Evolutionary conservation across 1,140 invertebrate species (phyloP).

Genomic region (Drosophila sulfurigaster): DNA sequence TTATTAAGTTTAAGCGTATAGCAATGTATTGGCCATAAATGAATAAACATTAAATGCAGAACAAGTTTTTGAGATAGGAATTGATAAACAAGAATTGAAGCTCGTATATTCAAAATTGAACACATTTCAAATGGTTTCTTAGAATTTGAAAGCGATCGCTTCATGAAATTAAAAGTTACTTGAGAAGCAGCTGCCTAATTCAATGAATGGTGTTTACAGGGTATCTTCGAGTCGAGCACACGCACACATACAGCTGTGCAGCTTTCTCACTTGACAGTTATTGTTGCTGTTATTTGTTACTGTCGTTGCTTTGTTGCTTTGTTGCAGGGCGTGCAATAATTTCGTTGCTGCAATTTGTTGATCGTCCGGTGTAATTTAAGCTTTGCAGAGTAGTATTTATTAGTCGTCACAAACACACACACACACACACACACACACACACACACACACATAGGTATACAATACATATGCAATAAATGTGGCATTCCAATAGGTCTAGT

Average conservation of each 20-base stretch:
- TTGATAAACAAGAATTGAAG: too few relatives aligned
- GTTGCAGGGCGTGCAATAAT: constrained; percentile 42
- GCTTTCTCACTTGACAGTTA: constrained; percentile 8
- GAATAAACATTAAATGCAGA: too few relatives aligned
- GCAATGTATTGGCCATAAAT: too few relatives aligned
- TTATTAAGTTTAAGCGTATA: too few relatives aligned
- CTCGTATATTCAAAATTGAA: too few relatives aligned
- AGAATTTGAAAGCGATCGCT: too few relatives aligned
- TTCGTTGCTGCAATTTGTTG: constrained; percentile 38
- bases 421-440: constrained; percentile 7
- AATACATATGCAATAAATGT: neutral
- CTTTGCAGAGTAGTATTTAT: constrained; percentile 11
- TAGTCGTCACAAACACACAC: neutral
- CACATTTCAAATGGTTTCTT: too few relatives aligned
- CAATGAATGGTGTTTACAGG: too few relatives aligned
- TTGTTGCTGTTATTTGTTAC: constrained; percentile 37
- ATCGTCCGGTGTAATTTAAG: constrained; percentile 48
- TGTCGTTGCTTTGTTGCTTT: constrained; percentile 22
- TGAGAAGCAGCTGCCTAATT: too few relatives aligned
- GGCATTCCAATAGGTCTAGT: constrained; percentile 64
- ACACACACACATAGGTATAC: constrained; percentile 5
- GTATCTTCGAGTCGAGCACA: too few relatives aligned
- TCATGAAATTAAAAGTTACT: too few relatives aligned
- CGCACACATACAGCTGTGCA: neutral
- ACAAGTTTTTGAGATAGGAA: too few relatives aligned